Base-by-base conservation (phyloP, 2,888 invertebrate species). In the Rhaphigaster nebulosa region DNA sequence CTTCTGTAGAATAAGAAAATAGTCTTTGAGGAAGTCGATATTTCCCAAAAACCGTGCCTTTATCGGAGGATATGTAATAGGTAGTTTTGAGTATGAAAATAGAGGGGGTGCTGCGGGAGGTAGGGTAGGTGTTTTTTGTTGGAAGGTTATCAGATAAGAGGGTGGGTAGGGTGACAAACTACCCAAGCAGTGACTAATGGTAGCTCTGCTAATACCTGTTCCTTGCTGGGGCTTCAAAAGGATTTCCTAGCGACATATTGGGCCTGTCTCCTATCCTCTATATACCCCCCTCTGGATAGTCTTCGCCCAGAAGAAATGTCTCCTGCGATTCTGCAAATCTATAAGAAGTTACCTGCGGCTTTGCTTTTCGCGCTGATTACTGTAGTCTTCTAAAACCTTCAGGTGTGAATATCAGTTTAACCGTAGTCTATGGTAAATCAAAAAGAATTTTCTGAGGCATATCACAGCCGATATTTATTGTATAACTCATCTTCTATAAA, bases 161-260 rank as follows among this genome's bases (percentile, higher is more conserved):
- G 84, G 18, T 15, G 45, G 41, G 84, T 45, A 38, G 84, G 84
- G 84, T 84, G 84, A 84, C 84, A 84, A 84, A 84, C 84, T 84
- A 84, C 84, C 84, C 38, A 15, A 84, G 84, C 45, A 50, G 84
- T 84, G 84, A 84, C 84, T 84, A 84, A 84, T 84, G 84, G 84
- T 84, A 45, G 45, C 84, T 26, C n/a, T 50, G 84, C 84, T 84
- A 84, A 84, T 84, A 84, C 84, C 84, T 45, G 84, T 84, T 84
- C 84, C 84, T 41, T 41, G 84, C 84, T 3, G n/a, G 45, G n/a
- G 45, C 84, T 84, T 84, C 84, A 41, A 84, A 84, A 84, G 84
- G 84, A 84, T 84, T 84, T n/a, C 13, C 45, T n/a, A 41, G 26
- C 41, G 84, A 84, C 84, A 84, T 84, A 84, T 84, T 84, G 45